Percentiles rank a stretch among this genome's conserved stretches.
Conservation (phyloP, 2,888 invertebrate species). For the Melinaea marsaeus region DNA sequence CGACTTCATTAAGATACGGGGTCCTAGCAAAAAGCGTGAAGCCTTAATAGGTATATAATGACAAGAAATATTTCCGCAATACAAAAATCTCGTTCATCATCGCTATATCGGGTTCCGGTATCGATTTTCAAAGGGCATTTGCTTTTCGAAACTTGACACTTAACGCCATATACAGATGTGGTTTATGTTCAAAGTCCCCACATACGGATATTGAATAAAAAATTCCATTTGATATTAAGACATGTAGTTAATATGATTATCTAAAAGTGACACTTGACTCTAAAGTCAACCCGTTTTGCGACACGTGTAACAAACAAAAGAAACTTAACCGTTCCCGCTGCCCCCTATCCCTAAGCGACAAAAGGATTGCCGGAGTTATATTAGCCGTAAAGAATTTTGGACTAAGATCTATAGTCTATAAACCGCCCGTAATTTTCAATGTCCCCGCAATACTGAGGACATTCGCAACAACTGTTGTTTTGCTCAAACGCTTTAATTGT, state of each 20-base stretch:
- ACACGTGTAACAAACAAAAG: constrained; percentile 77
- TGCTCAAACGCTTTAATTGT: constrained; percentile 75
- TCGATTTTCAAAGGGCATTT: constrained; percentile 37
- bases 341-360: constrained; percentile 52
- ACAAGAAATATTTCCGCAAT: constrained; percentile 63
- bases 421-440: constrained; percentile 72
- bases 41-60: constrained; percentile 74
- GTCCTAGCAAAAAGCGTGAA: constrained; percentile 67
- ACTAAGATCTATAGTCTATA: constrained; percentile 74
- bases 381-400: constrained; percentile 75
- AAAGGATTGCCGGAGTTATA: constrained; percentile 77
- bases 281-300: constrained; percentile 72
- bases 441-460: constrained; percentile 73
- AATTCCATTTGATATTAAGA: constrained; percentile 49
- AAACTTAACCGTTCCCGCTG: constrained; percentile 59
- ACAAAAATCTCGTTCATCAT: constrained; percentile 63
- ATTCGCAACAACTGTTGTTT: constrained; percentile 76
- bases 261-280: constrained; percentile 38
- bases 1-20: constrained; percentile 74
- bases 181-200: background rate
- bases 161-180: background rate
- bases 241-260: constrained; percentile 54
- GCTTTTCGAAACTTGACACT: constrained; percentile 2
- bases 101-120: constrained; percentile 57
- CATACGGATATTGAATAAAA: background rate